These are phyloP conservation scores for Rosalia funebris DNA, from an alignment of 2,888 invertebrate genomes.

Conservation along the genomic window DNA sequence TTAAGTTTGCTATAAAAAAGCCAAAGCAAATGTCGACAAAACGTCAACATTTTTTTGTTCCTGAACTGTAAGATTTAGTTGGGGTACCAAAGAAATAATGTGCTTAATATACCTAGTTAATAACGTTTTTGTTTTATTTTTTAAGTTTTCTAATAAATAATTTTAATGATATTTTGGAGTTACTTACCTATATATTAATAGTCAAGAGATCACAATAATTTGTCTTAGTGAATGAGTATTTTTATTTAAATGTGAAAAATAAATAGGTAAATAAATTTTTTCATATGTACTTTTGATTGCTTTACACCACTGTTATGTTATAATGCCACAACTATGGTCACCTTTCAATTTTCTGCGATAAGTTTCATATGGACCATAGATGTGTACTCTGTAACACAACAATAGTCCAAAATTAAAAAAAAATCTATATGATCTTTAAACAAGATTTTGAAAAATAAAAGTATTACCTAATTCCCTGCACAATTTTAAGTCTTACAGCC, in stretches of 20 bases:
- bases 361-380: conserved; percentile 18
- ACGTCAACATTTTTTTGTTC: conserved; percentile 22
- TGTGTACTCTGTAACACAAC: neutral
- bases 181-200: conserved; percentile 7
- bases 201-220: neutral
- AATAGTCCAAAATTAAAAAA: neutral
- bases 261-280: conserved; percentile 5
- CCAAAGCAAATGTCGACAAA: conserved; percentile 23
- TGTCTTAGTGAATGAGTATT: neutral
- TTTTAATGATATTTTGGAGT: conserved; percentile 1
- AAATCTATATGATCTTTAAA: neutral
- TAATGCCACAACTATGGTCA: conserved; percentile 14
- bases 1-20: conserved; percentile 18
- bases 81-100: conserved; percentile 21
- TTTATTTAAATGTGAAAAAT: conserved; percentile 9
- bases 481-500: too few relatives aligned
- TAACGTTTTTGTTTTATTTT: neutral
- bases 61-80: conserved; percentile 13
- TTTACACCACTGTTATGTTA: conserved; percentile 17
- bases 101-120: neutral
- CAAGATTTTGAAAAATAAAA: too few relatives aligned
- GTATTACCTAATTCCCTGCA: too few relatives aligned
- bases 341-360: conserved; percentile 14
- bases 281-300: conserved; percentile 10
- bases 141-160: neutral